These are phyloP conservation scores for Exephanes ischioxanthus DNA, from an alignment of 2,888 invertebrate genomes.

Conservation along the genomic window DNA sequence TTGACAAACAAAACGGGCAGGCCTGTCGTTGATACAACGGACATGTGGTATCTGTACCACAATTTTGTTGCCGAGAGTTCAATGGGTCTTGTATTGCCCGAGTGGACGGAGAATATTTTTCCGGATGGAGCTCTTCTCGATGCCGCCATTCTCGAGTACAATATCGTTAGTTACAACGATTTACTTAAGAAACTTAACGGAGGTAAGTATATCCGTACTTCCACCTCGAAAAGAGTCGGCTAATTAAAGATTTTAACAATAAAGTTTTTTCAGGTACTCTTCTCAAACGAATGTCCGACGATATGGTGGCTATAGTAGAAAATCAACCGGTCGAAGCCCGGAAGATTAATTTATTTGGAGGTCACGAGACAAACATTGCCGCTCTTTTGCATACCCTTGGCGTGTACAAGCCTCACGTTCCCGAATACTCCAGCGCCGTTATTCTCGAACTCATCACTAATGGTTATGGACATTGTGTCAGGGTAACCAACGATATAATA, in stretches of 20 bases:
- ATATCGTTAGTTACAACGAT: conserved; percentile 86
- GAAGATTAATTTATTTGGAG: conserved; percentile 79
- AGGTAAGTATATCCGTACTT: conserved; percentile 80
- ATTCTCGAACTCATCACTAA: conserved; percentile 86
- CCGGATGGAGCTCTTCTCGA: conserved; percentile 86
- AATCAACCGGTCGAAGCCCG: conserved; percentile 16
- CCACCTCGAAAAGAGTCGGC: background rate
- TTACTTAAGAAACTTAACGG: conserved; percentile 86
- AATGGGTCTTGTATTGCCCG: conserved; percentile 86
- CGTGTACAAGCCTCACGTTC: conserved; percentile 87
- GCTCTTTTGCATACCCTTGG: conserved; percentile 86
- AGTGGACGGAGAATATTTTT: conserved; percentile 86
- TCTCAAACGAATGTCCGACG: conserved; percentile 62
- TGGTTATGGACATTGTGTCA: conserved; percentile 82
- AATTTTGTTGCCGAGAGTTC: conserved; percentile 84
- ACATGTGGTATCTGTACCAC: conserved; percentile 75
- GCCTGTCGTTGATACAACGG: conserved; percentile 63
- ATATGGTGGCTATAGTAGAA: conserved; percentile 42
- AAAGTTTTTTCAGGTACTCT: conserved; percentile 63
- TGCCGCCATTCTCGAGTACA: conserved; percentile 86
- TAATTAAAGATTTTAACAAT: background rate
- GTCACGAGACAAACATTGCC: conserved; percentile 78
- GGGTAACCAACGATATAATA: conserved; percentile 78
- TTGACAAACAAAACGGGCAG: conserved; percentile 74
- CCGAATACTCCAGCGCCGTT: conserved; percentile 86